A percentile compares a stretch with the other conserved stretches of the same genome.
phyloP scores from a whole-genome alignment of 2,888 invertebrate genomes.

The Bruchidius siliquastri region DNA sequence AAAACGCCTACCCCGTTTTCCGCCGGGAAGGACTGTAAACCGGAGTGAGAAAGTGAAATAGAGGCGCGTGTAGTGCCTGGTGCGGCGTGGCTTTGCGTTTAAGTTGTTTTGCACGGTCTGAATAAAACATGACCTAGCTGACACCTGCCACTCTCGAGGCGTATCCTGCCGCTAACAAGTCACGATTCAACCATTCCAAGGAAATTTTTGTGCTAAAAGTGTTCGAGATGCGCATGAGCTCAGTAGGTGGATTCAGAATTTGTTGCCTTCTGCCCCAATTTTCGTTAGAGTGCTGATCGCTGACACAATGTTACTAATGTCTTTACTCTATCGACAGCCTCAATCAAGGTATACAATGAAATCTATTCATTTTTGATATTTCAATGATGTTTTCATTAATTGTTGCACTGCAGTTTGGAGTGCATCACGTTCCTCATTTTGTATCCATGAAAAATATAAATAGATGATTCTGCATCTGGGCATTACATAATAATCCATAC shows the following conservation, averaged over 20 bases:
- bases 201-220: not conserved
- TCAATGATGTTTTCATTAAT: too few species aligned
- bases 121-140: conserved; percentile 30
- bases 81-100: not conserved
- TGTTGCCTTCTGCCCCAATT: not conserved
- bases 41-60: not conserved
- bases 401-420: too few species aligned
- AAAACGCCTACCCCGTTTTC: not conserved
- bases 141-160: conserved; percentile 27
- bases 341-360: too few species aligned
- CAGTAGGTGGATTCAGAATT: not conserved
- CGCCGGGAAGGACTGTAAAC: not conserved
- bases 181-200: conserved; percentile 11
- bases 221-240: not conserved
- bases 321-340: too few species aligned
- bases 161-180: conserved; percentile 20
- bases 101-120: conserved; percentile 22
- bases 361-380: too few species aligned
- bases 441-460: too few species aligned
- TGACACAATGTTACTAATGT: too few species aligned
- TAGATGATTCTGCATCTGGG: too few species aligned
- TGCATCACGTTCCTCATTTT: too few species aligned
- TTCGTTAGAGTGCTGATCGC: not conserved
- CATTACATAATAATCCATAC: too few species aligned
- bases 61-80: not conserved